Evolutionary conservation across 2,888 invertebrate species (phyloP), one percentile per base, ranked within the genome.

Genomic region (Aspidapion aeneum): DNA sequence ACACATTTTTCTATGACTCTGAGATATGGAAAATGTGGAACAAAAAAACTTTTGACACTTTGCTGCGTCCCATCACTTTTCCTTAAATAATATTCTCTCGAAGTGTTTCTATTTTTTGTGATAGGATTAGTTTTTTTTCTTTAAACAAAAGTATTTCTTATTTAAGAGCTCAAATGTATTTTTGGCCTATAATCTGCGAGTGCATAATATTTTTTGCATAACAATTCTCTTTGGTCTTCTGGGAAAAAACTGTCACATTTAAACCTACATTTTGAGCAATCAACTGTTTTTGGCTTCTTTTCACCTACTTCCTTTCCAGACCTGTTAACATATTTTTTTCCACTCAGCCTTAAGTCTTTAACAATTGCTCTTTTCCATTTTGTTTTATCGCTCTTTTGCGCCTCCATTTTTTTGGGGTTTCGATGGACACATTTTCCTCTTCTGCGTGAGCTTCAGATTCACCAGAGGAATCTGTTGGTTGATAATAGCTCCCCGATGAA

Each of bases 201-300:
- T 49, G 21, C 58, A 55, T 63, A 63, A 50, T 63, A 63, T 21
- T 63, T 59, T 21, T 63, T 18, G 51, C 63, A 63, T 21, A 55
- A 19, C 20, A 58, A 17, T 21, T 59, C 55, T 59, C 59, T 59
- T 1, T 63, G 20, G 12, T 1, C 50, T 55, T 63, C 18, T 22
- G 58, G n/a, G 55, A 62, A 16, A 21, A 58, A 17, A 55, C 58
- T 55, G 18, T 21, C 12, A 57, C 63, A 60, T 60, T 63, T 60
- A 60, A 56, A 63, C 17, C 63, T 2, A 18, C 59, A 63, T 59
- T 55, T 58, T 12, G 19, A 60, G 54, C 63, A 63, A 57, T 63
- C 57, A 35, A 63, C 50, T 21, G 55, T 51, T 20, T 63, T 60
- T 35, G 60, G 60, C 21, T 9, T 60, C 51, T 63, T 63, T 3